Evolutionary conservation across 2,888 invertebrate species (phyloP).

Genomic region (Selenia dentaria): DNA sequence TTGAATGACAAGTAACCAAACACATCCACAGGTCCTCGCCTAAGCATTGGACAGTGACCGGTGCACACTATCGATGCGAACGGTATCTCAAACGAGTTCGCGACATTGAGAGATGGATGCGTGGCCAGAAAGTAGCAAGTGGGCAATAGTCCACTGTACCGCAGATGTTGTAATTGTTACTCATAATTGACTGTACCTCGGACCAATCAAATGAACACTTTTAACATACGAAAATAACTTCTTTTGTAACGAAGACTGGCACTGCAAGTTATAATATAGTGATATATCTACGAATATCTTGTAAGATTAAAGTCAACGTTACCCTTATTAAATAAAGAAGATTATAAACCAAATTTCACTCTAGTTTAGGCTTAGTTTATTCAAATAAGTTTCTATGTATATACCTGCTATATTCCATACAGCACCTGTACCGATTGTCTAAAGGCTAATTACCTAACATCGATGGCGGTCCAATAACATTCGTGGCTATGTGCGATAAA

Average conservation of each 20-base stretch:
- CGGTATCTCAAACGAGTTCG: slow-evolving; percentile 58
- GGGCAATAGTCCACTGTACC: neutral
- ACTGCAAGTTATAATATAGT: too few species aligned
- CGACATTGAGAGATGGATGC: slow-evolving; percentile 33
- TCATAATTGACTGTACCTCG: too few species aligned
- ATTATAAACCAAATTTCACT: too few species aligned
- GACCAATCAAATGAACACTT: too few species aligned
- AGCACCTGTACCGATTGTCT: slow-evolving; percentile 7
- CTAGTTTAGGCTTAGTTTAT: too few species aligned
- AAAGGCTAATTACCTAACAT: slow-evolving; percentile 22
- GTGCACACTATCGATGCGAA: slow-evolving; percentile 36
- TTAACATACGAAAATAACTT: too few species aligned
- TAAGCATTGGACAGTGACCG: slow-evolving; percentile 9
- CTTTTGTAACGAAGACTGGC: too few species aligned
- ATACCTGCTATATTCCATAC: neutral
- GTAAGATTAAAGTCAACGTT: too few species aligned
- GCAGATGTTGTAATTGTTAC: too few species aligned
- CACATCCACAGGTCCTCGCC: neutral
- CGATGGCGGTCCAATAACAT: slow-evolving; percentile 17
- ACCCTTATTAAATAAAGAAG: too few species aligned
- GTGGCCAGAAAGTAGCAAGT: slow-evolving; percentile 11
- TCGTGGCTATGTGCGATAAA: slow-evolving; percentile 32
- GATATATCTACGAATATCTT: too few species aligned
- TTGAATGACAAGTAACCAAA: neutral
- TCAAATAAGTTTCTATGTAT: too few species aligned